Conservation (phyloP, 2,888 invertebrate genomes). For the Dioctria rufipes region DNA sequence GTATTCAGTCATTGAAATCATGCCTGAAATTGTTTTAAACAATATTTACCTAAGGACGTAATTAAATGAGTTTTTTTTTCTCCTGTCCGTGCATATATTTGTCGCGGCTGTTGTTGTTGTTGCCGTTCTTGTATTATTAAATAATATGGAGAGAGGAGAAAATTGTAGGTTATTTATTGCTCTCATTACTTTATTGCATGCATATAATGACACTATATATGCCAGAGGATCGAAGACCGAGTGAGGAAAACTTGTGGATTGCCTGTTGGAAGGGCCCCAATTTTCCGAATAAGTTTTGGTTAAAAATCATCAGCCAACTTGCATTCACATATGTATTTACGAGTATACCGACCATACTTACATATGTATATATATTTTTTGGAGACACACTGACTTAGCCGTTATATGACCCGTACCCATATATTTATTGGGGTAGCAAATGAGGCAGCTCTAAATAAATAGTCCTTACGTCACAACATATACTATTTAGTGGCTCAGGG, state of each 20-base stretch:
- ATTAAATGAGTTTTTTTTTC: conserved; percentile 49
- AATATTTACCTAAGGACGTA: conserved; percentile 55
- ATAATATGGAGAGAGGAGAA: conserved; percentile 26
- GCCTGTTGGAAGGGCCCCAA: conserved; percentile 45
- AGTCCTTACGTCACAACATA: background rate
- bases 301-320: conserved; percentile 15
- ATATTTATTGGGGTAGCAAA: background rate
- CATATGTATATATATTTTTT: background rate
- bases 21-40: conserved; percentile 54
- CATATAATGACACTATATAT: conserved; percentile 52
- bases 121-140: conserved; percentile 21
- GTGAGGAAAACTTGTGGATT: conserved; percentile 45
- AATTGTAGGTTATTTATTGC: conserved; percentile 56
- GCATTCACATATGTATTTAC: conserved; percentile 18
- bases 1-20: conserved; percentile 40
- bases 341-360: background rate
- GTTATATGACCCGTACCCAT: background rate
- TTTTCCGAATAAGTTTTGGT: conserved; percentile 40
- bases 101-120: conserved; percentile 12
- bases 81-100: conserved; percentile 6
- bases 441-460: background rate
- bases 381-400: conserved; percentile 21
- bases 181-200: conserved; percentile 57
- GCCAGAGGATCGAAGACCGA: background rate
- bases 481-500: background rate